Conservation (phyloP, 1,140 invertebrate species). For the Bombus superbus region DNA sequence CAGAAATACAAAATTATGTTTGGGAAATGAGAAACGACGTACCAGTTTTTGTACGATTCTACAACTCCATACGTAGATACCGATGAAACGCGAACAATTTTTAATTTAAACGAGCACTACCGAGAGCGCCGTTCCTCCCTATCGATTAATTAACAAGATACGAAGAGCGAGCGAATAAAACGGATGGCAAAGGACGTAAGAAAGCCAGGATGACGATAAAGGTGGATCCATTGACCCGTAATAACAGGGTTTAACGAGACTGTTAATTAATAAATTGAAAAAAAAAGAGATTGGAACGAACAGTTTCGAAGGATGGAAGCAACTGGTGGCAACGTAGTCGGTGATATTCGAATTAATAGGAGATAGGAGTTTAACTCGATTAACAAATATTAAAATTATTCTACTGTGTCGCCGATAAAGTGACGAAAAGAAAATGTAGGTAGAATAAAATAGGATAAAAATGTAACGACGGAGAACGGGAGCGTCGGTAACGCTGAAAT, state of each 20-base stretch:
- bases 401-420: rapidly evolving
- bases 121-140: neutral
- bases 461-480: too few species aligned
- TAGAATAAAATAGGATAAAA: neutral
- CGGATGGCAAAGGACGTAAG: neutral
- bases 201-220: neutral
- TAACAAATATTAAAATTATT: neutral
- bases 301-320: neutral
- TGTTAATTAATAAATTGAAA: constrained; percentile 8
- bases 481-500: too few species aligned
- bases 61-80: neutral
- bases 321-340: neutral
- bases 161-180: neutral
- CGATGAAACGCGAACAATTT: neutral
- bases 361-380: neutral
- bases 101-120: neutral
- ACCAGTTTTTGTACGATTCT: neutral
- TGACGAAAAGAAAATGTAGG: neutral
- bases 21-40: too few species aligned
- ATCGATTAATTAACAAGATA: neutral
- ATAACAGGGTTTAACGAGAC: neutral
- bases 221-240: neutral
- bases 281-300: neutral
- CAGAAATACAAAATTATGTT: too few species aligned
- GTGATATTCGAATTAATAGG: neutral